phyloP scores from a whole-genome alignment of 2,888 invertebrate genomes.

The Thumatha senex region DNA sequence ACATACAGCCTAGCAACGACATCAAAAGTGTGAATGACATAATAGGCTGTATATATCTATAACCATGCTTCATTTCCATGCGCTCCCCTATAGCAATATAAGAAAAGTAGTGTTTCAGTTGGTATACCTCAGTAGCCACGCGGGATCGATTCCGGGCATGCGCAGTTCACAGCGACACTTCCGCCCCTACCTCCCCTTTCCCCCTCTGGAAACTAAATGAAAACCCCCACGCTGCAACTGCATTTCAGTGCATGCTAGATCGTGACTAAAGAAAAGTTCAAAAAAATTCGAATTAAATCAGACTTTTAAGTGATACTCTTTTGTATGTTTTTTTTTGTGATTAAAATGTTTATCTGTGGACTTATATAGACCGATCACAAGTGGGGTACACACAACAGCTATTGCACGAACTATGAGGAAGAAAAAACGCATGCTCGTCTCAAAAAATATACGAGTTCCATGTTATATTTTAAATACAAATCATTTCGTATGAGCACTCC shows the following conservation, averaged over 20 bases:
- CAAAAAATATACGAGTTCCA: constrained; percentile 46
- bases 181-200: constrained; percentile 49
- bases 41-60: constrained; percentile 61
- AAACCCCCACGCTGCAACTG: constrained; percentile 66
- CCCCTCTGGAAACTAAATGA: constrained; percentile 50
- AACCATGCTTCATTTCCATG: constrained; percentile 34
- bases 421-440: constrained; percentile 66
- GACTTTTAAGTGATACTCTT: constrained; percentile 15
- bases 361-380: constrained; percentile 32
- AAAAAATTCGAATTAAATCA: constrained; percentile 49
- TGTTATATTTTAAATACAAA: constrained; percentile 48
- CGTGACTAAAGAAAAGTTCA: constrained; percentile 56
- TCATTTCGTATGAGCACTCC: constrained; percentile 57
- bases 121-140: constrained; percentile 66
- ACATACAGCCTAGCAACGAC: constrained; percentile 48
- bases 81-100: constrained; percentile 38
- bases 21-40: constrained; percentile 77
- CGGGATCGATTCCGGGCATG: constrained; percentile 79
- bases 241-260: constrained; percentile 77
- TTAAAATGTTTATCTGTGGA: constrained; percentile 32
- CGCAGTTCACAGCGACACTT: constrained; percentile 56
- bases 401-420: constrained; percentile 76
- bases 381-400: constrained; percentile 35
- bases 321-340: constrained; percentile 17
- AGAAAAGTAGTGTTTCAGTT: constrained; percentile 47